Evolutionary conservation across 1,140 invertebrate genomes (phyloP).

Genomic region (Aphelenchoides avenae): DNA sequence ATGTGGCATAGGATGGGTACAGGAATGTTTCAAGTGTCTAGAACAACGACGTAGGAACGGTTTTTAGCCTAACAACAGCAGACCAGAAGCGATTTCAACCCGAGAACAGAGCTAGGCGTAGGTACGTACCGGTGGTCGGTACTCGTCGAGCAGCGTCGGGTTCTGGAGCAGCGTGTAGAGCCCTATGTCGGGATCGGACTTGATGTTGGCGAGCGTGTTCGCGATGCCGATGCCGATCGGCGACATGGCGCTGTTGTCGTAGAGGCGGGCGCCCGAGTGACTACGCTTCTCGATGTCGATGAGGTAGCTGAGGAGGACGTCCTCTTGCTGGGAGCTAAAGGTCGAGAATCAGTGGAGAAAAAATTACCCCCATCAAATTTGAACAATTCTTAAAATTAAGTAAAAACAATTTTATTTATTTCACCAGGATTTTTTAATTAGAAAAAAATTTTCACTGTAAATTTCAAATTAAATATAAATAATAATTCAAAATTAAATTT

Average conservation of each 20-base stretch:
- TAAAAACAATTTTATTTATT: slow-evolving; percentile 12
- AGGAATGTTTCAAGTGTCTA: no score
- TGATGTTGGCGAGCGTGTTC: slow-evolving; percentile 21
- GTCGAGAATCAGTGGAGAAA: neutral
- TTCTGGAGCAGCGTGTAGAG: slow-evolving; percentile 39
- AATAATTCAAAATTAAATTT: no score
- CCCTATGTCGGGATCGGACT: slow-evolving; percentile 51
- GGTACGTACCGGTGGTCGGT: no score
- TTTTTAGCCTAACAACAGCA: no score
- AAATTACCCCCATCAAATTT: no score
- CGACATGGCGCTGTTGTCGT: neutral
- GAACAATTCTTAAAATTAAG: slow-evolving; percentile 4
- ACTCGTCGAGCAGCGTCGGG: slow-evolving; percentile 9
- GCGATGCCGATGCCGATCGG: neutral
- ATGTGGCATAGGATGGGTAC: no score
- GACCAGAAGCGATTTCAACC: no score
- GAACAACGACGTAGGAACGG: no score
- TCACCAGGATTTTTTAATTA: slow-evolving; percentile 5
- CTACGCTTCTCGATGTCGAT: slow-evolving; percentile 47
- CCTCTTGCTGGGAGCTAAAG: slow-evolving; percentile 49
- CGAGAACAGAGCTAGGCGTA: no score
- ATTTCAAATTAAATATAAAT: no score
- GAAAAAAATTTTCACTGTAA: slow-evolving; percentile 4
- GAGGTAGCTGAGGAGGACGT: slow-evolving; percentile 42
- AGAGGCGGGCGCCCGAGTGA: slow-evolving; percentile 12